Evolutionary conservation across 1,140 invertebrate genomes (phyloP), one percentile per base, ranked within the genome.

Genomic region (Drosophila takahashii): DNA sequence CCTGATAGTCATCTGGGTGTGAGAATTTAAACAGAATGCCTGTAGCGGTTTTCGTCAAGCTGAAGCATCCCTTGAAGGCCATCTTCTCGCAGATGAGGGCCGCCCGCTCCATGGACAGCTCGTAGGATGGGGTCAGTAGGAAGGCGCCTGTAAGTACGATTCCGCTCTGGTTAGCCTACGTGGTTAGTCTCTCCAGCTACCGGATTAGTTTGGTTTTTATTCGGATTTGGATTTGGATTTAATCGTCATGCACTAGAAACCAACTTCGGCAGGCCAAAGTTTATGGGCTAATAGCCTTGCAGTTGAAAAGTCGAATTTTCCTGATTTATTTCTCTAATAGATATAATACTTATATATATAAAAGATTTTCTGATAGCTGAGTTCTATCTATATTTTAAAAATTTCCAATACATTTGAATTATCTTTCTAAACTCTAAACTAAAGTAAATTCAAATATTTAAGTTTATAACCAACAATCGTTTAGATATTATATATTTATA

Each of bases 21-120:
- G 96, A 96, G 92, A 97, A 97, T 92, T 96, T 97, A 94, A 97
- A 97, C 47, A 97, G 93, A 78, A 97, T 96, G n/a, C 96, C 96
- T 47, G 96, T 97, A 58, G 96, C 96, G 1, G 96, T 97, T 93
- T 96, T 97, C 42, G 96, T 96, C 75, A 97, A 93, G 66, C 95
- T 96, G 93, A 96, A 97, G 79, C 95, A 95, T 36, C 96, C 96
- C 76, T 96, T 95, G 92, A 97, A 96, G 93, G 96, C 96, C 95
- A 97, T 96, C 92, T 96, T 96, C 93, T 97, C 96, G 92, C 96
- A 96, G 75, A 97, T 96, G 77, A 95, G 94, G n/a, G 95, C 95
- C 0, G 96, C 96, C 75, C 96, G 96, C 92, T 97, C 96, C 94
- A 97, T 95, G 81, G 95, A 96, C 64, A 97, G 93, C 81, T 96